Percentiles rank a stretch among this genome's conserved stretches.
phyloP scores from a whole-genome alignment of 2,797 vertebrate genomes.

The Triplophysa bombifrons region DNA sequence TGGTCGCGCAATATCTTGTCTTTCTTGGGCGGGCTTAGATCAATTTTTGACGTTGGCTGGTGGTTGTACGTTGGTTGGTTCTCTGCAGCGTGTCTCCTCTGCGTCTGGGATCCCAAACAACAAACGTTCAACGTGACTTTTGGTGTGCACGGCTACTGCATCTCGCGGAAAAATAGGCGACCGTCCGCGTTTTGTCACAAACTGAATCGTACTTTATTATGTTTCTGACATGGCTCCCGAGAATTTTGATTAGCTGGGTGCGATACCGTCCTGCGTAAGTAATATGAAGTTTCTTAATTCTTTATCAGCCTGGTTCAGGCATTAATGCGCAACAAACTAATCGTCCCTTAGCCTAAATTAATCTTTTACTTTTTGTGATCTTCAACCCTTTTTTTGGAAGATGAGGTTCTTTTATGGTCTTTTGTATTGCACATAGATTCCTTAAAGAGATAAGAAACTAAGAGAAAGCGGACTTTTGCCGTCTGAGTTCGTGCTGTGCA shows the following conservation, averaged over 20 bases:
- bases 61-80: conserved; percentile 63
- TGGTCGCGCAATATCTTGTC: background rate
- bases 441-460: conserved; percentile 16
- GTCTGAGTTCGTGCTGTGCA: conserved; percentile 45
- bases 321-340: conserved; percentile 60
- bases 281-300: conserved; percentile 73
- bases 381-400: conserved; percentile 49
- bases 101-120: conserved; percentile 48
- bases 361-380: conserved; percentile 43
- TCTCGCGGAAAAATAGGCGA: background rate
- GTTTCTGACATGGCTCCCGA: conserved; percentile 22
- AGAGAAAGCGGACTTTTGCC: conserved; percentile 33
- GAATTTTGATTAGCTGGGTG: conserved; percentile 52
- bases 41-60: conserved; percentile 42
- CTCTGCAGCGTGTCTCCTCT: conserved; percentile 55
- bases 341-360: conserved; percentile 25
- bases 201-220: conserved; percentile 24
- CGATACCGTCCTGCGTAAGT: conserved; percentile 56
- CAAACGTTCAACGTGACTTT: conserved; percentile 47
- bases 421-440: conserved; percentile 71
- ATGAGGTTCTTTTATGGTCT: conserved; percentile 73
- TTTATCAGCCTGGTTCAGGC: conserved; percentile 47
- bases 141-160: background rate
- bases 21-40: background rate
- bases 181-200: background rate